These are phyloP conservation scores for Colletes collaris DNA, from an alignment of 2,888 invertebrate genomes.

Conservation along the genomic window DNA sequence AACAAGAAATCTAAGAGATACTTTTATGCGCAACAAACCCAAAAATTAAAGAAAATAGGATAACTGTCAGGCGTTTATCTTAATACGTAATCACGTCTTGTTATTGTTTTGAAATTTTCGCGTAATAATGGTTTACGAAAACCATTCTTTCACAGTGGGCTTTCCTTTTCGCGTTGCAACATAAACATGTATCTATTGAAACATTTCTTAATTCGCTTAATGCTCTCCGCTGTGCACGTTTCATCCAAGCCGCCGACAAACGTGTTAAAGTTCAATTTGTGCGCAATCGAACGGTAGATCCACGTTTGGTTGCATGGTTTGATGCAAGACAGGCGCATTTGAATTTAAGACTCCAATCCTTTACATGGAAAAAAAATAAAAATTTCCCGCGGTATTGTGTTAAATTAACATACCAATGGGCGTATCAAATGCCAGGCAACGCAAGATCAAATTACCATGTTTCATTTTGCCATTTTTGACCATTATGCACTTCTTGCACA, in stretches of 20 bases:
- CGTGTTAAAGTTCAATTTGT: not conserved
- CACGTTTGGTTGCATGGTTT: not conserved
- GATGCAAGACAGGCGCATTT: not conserved
- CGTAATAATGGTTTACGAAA: conserved; percentile 23
- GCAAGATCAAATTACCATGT: conserved; percentile 38
- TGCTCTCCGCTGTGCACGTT: not conserved
- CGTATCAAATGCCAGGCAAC: conserved; percentile 29
- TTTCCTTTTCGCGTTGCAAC: conserved; percentile 10
- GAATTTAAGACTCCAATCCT: not conserved
- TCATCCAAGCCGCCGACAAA: not conserved
- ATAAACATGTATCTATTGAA: not conserved
- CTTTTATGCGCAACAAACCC: not conserved
- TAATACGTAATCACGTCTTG: not conserved
- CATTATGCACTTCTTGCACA: conserved; percentile 2
- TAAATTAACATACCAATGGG: conserved; percentile 29
- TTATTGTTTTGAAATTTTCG: conserved; percentile 18
- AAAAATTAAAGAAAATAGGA: conserved; percentile 21
- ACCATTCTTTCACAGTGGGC: conserved; percentile 1
- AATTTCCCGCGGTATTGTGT: conserved; percentile 1
- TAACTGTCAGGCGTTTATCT: not conserved
- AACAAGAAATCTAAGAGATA: not conserved
- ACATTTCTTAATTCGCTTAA: not conserved
- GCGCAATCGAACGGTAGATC: not conserved
- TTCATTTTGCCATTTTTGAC: conserved; percentile 29
- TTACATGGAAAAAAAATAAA: not conserved